phyloP scores from a whole-genome alignment of 2,888 invertebrate genomes.

The Alitta virens region DNA sequence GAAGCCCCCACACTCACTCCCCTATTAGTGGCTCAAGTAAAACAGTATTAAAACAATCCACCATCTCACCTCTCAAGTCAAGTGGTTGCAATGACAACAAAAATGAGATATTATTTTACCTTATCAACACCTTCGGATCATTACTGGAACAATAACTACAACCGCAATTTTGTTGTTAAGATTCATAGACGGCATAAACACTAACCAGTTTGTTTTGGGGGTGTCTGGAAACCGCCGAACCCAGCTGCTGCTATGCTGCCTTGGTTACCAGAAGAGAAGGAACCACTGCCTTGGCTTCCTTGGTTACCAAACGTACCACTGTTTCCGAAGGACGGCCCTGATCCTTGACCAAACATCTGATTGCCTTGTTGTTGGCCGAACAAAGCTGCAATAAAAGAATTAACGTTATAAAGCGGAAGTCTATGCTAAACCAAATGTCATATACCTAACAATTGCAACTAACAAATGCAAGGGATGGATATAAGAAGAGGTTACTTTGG shows the following conservation, averaged over 20 bases:
- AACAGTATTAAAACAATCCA: too few relatives aligned
- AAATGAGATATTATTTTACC: too few relatives aligned
- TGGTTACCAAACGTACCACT: not conserved
- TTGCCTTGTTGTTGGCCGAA: not conserved
- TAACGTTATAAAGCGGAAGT: too few relatives aligned
- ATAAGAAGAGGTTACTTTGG: too few relatives aligned
- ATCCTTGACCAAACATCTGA: not conserved
- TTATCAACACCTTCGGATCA: too few relatives aligned
- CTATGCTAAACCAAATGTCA: too few relatives aligned
- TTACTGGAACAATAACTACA: not conserved
- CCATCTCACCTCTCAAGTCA: too few relatives aligned
- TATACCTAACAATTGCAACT: too few relatives aligned
- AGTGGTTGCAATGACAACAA: too few relatives aligned
- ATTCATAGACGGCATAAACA: not conserved
- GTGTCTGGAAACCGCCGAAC: slow-evolving; percentile 35
- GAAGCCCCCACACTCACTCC: too few relatives aligned
- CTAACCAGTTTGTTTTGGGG: slow-evolving; percentile 1
- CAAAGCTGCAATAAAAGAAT: not conserved
- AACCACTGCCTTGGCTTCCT: not conserved
- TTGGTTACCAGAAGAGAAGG: slow-evolving; percentile 21
- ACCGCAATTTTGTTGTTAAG: not conserved
- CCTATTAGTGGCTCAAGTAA: too few relatives aligned
- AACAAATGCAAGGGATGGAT: too few relatives aligned
- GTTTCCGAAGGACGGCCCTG: not conserved
- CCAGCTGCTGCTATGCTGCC: slow-evolving; percentile 50